Base-by-base conservation (phyloP, 53 echinoderm and acorn worm genomes). In the Stichopus horrens region DNA sequence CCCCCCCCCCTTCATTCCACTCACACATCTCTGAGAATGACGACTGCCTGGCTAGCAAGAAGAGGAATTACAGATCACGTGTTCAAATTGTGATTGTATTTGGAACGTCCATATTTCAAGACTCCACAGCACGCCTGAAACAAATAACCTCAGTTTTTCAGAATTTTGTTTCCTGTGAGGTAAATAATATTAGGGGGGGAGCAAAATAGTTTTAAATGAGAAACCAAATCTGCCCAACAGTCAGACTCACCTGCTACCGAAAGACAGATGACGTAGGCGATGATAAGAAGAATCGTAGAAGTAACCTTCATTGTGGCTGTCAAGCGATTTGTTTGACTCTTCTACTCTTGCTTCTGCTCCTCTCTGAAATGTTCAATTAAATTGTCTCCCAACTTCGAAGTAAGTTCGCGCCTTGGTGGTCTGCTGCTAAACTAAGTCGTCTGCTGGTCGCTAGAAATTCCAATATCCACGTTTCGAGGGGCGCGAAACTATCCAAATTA, bases 241-340 rank as follows among this genome's bases (percentile, higher is more conserved):
- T 68, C 8, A 79, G 54, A 54, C 79, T 79, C 51, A 79, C 79
- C 79, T 56, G 79, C 79, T 79, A 79, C 79, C 6, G 79, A 79
- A 79, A 79, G 79, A 79, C 79, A 79, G 56, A 79, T 54, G 54
- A 79, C 79, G 58, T 55, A 56, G 5, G 57, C 57, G 19, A 56
- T 21, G 53, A 81, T 55, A n/a, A 81, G 58, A 57, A 81, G 56
- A 52, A 81, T 55, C 13, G 81, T 81, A 8, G 81, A 81, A 20
- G 53, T 54, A 56, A 57, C 81, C 81, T 81, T 81, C 81, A 81
- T 81, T 16, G 21, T 81, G 81, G 8, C 58, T 56, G 81, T 81
- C 10, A n/a, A 11, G 9, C 55, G 53, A 56, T 58, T 53, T 11
- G 55, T 58, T 81, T 81, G 23, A 7, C 21, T 53, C 20, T 81